These are phyloP conservation scores for Mus caroli DNA, from an alignment of 2,797 vertebrate species.

Conservation along the genomic window DNA sequence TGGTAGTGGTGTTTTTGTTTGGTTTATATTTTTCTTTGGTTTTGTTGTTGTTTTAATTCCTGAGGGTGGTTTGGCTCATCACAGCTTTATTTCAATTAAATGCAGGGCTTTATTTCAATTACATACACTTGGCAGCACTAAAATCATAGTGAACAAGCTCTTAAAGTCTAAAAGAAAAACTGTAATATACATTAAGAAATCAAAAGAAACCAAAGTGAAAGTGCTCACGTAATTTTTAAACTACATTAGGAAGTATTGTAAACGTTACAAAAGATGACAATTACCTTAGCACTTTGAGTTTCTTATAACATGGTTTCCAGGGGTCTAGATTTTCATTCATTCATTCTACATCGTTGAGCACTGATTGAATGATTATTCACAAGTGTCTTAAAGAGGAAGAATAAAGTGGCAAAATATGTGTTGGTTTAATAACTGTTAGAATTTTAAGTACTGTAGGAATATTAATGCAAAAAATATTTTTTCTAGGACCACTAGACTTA, in stretches of 20 bases:
- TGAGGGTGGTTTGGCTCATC: slow-evolving; percentile 64
- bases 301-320: slow-evolving; percentile 52
- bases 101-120: slow-evolving; percentile 68
- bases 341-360: slow-evolving; percentile 9
- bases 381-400: slow-evolving; percentile 65
- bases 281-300: slow-evolving; percentile 1
- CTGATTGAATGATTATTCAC: slow-evolving; percentile 48
- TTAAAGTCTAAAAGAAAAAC: slow-evolving; percentile 60
- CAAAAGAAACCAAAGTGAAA: slow-evolving; percentile 63
- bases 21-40: slow-evolving; percentile 10
- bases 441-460: slow-evolving; percentile 16
- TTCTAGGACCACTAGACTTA: slow-evolving; percentile 19
- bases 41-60: slow-evolving; percentile 56
- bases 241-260: slow-evolving; percentile 40
- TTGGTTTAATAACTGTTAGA: slow-evolving; percentile 11
- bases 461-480: background rate
- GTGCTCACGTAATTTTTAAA: slow-evolving; percentile 25
- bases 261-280: slow-evolving; percentile 50
- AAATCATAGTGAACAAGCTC: slow-evolving; percentile 43
- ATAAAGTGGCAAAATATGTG: slow-evolving; percentile 47
- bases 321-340: background rate
- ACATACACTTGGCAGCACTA: slow-evolving; percentile 23
- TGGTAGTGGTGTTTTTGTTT: background rate
- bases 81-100: slow-evolving; percentile 65
- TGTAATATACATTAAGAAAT: slow-evolving; percentile 25